Base-by-base conservation (phyloP, 2,888 invertebrate species). In the Diabrotica balteata region DNA sequence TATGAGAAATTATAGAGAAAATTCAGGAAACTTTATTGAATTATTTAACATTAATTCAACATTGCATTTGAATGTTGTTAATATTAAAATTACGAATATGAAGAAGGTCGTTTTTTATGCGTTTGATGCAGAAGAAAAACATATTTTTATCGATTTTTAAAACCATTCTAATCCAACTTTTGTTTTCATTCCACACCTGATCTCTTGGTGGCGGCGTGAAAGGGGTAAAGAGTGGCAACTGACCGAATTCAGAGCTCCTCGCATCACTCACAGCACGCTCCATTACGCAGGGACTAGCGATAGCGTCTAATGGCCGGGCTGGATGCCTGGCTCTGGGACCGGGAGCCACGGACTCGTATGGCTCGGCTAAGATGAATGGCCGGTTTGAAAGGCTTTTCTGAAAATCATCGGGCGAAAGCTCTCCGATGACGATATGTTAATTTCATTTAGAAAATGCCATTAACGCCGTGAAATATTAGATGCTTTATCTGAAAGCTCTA, bases 301-400 rank as follows among this genome's bases (percentile, higher is more conserved):
- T 81, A 82, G 81, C 81, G 82, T 82, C 80, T 83, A 83, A 83
- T 83, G 83, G 83, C 81, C 80, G 81, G 80, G 55, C 55, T 51
- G 17, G 17, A 17, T 17, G 17, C 17, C 54, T 43, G 52, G 58
- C 42, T 46, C 59, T 22, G 55, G 64, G 80, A 81, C 80, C 81
- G 80, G 55, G 55, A 44, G 45, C 55, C 44, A 43, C 55, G 55
- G 45, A 57, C 55, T 57, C 55, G 55, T 57, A 57, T 57, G 55
- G 42, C 43, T 43, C 43, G 54, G 54, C 32, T 45, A 83, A 83
- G 83, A 84, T 84, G 82, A 83, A 84, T 84, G 82, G 81, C 69
- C 72, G 71, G 71, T 66, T 65, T 71, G 72, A 68, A 71, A 73
- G 68, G 73, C 71, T 64, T 77, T 49, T 50, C 49, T 45, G 51